Evolutionary conservation across 2,113 vertebrate genomes (phyloP), one percentile per base, ranked within the genome.

Genomic region (Microtus pennsylvanicus): DNA sequence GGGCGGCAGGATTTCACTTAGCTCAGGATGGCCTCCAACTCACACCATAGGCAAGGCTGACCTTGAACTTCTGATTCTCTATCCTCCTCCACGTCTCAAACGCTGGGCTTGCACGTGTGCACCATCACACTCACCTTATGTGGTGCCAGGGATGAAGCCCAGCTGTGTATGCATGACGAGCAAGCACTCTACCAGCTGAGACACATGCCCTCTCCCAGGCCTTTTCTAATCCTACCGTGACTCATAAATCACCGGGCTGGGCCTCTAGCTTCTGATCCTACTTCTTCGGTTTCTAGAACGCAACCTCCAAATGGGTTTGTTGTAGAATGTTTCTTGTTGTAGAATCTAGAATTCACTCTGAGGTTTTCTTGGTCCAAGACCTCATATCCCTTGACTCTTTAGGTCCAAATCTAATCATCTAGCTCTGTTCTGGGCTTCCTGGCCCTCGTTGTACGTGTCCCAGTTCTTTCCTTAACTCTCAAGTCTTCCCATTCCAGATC

Each of bases 301-400:
- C 45, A 38, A 45, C 50, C 67, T 95, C n/a, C 76, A 82, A 30
- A 52, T 38, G 70, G 70, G 19, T 19, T 38, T 74, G 70, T 21
- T 72, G 70, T 22, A 38, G 70, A 74, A 74, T 63, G n/a, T 85
- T 94, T 94, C 70, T 22, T 33, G 67, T 80, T 87, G n/a, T 91
- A 91, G 91, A 94, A 72, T 78, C 91, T 63, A 89, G 61, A 80
- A 21, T 35, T 87, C 24, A 13, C 22, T 28, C 42, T 91, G 7
- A 83, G 47, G 67, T 72, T 86, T 13, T n/a, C 82, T 33, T 80
- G 90, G 58, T 63, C 45, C 35, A 33, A 61, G 87, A 72, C 72
- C 93, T 87, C 42, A 16, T 1, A 50, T 82, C 13, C n/a, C 10
- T 12, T 58, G 35, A 70, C 42, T 93, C 11, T 74, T 42, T 58